phyloP scores from a whole-genome alignment of 2,888 invertebrate species.

The Scelioninae gen. 2 region DNA sequence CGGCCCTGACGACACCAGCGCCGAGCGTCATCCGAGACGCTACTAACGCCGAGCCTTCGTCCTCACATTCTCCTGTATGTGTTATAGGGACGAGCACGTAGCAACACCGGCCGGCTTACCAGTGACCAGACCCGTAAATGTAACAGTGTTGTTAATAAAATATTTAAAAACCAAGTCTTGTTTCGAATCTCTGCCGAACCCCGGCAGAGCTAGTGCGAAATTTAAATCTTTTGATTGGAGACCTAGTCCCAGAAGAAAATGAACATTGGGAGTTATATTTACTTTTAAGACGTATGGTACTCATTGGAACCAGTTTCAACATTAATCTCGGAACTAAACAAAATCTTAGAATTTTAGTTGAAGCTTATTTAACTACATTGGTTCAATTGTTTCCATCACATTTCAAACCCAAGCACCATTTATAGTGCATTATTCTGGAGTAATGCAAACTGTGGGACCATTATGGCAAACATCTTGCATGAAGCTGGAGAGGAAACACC shows the following conservation, averaged over 20 bases:
- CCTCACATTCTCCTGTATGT: too few relatives aligned
- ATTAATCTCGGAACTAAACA: conserved; percentile 25
- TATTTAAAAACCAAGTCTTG: too few relatives aligned
- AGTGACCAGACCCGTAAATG: too few relatives aligned
- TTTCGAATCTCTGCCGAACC: too few relatives aligned
- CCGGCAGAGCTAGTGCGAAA: too few relatives aligned
- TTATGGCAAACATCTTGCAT: conserved; percentile 32
- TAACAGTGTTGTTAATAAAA: too few relatives aligned
- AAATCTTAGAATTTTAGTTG: conserved; percentile 38
- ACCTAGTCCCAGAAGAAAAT: conserved; percentile 20
- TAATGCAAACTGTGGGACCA: conserved; percentile 55
- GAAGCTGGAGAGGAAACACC: conserved; percentile 45
- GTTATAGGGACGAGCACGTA: too few relatives aligned
- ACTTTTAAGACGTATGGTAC: conserved; percentile 51
- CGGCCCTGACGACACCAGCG: too few relatives aligned
- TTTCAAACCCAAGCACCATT: conserved; percentile 21
- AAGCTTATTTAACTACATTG: conserved; percentile 45
- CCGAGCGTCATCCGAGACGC: too few relatives aligned
- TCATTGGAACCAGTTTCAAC: conserved; percentile 40
- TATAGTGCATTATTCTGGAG: conserved; percentile 47
- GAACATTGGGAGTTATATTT: conserved; percentile 56
- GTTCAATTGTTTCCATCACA: conserved; percentile 23
- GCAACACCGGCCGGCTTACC: too few relatives aligned
- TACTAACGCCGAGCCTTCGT: too few relatives aligned
- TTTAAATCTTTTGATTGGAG: too few relatives aligned